Base-by-base conservation (phyloP, 2,113 vertebrate species). In the Onychorhynchus coronatus region DNA sequence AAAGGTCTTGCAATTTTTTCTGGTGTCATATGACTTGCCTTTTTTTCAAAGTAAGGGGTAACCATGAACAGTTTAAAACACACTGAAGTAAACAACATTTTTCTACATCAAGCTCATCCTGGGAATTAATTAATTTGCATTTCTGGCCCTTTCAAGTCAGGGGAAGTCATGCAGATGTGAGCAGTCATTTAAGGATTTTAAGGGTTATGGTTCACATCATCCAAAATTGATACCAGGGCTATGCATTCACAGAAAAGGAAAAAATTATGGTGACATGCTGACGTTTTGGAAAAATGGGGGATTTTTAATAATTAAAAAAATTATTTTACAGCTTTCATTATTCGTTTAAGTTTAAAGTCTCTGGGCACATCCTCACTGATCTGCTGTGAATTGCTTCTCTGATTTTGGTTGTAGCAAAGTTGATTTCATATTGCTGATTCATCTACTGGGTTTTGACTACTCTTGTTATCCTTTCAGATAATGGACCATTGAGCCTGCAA, bases 51-150 rank as follows among this genome's bases (percentile, higher is more conserved):
- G 85, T 39, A 70, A 68, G 67, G 80, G 76, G 72, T 90, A 92
- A 93, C 85, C 84, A 93, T 78, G 91, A 91, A 79, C 85, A 92
- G 71, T 75, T 84, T 89, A 93, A 96, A 97, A 93, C 59, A 86
- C 56, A 95, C 89, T 8, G 5, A 94, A 87, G 47, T 92, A 92
- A 94, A 92, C 87, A 96, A 93, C 89, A 95, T 95, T 94, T 94
- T 96, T 91, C 47, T 86, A 65, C 78, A 92, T 59, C 73, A 90
- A 78, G 86, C 78, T 94, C 93, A 96, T 96, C 68, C 75, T 96
- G 90, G 14, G 66, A 87, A 94, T 95, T 88, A 88, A 78, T 95
- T 96, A 5, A 88, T 97, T 96, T 96, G 89, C 93, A 93, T 96
- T 96, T 96, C 85, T 91, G 87, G 35, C 91, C 56, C 81, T 94